These are phyloP conservation scores for Lepidochitona cinerea DNA, from an alignment of 2,888 invertebrate species.

Conservation along the genomic window DNA sequence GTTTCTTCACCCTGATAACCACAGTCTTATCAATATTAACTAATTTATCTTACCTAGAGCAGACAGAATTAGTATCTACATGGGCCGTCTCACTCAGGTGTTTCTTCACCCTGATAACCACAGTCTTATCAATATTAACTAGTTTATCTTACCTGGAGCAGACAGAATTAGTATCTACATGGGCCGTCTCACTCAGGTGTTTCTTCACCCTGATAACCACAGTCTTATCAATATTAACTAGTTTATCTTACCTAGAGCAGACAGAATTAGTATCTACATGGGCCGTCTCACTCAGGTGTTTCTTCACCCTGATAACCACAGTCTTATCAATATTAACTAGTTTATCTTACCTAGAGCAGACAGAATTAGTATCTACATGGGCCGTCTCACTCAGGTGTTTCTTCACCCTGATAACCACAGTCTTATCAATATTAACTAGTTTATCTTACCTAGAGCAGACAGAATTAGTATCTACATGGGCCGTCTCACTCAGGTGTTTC, in stretches of 20 bases:
- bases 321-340: slow-evolving; percentile 32
- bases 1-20: slow-evolving; percentile 59
- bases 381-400: slow-evolving; percentile 49
- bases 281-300: slow-evolving; percentile 47
- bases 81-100: slow-evolving; percentile 44
- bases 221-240: slow-evolving; percentile 31
- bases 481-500: slow-evolving; percentile 48
- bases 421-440: slow-evolving; percentile 31
- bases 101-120: slow-evolving; percentile 60
- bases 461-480: slow-evolving; percentile 7
- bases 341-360: slow-evolving; percentile 20
- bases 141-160: slow-evolving; percentile 16
- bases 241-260: slow-evolving; percentile 16
- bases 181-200: slow-evolving; percentile 44
- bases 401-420: slow-evolving; percentile 57
- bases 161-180: slow-evolving; percentile 13
- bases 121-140: slow-evolving; percentile 33
- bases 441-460: slow-evolving; percentile 22
- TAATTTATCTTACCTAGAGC: slow-evolving; percentile 15
- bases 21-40: slow-evolving; percentile 41
- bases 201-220: slow-evolving; percentile 61
- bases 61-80: slow-evolving; percentile 14
- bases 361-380: slow-evolving; percentile 9
- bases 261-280: slow-evolving; percentile 14
- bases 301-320: slow-evolving; percentile 59